Base-by-base conservation (phyloP, 2,888 invertebrate species). In the Helobdella robusta region DNA sequence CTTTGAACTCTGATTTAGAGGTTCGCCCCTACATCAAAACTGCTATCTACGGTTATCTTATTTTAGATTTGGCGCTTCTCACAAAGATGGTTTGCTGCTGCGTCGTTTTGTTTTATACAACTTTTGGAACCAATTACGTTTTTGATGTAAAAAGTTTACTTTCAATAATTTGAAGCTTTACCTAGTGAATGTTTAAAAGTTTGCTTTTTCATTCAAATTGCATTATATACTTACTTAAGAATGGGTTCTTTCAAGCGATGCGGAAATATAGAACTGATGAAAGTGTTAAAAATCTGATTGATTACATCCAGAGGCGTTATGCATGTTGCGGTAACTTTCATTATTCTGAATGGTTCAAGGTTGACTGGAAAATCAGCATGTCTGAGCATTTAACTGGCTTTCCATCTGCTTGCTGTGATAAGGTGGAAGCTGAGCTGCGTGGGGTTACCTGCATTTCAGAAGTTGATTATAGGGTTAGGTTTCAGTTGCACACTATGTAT, bases 281-380 rank as follows among this genome's bases (percentile, higher is more conserved):
- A 30, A 18, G 30, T 5, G 30, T 56, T 30, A 30, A n/a, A 25
- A 28, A 23, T 23, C 56, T 30, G 30, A 25, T 56, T 4, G 30
- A 25, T 56, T 25, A 8, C 32, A 25, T 56, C 4, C 56, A 56
- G 8, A 28, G 25, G n/a, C 25, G 25, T 30, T 56, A 30, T 28
- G 56, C n/a, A 1, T 56, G 56, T 15, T 56, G 56, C 18, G 56
- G 56, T 20, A 56, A 56, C 30, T 56, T 25, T 56, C n/a, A 56
- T 56, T 56, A 56, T 8, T 30, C 25, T 11, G 56, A 56, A 56
- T 56, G 56, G 56, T 30, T n/a, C 56, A 56, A 56, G 30, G 56
- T 56, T 56, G 23, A 56, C 56, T 56, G 56, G 56, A 56, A 25
- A 30, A 1, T n/a, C 25, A 56, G 32, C 56, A 25, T 8, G 25